Evolutionary conservation across 2,888 invertebrate species (phyloP), one percentile per base, ranked within the genome.

Genomic region (Campoplex nolae): DNA sequence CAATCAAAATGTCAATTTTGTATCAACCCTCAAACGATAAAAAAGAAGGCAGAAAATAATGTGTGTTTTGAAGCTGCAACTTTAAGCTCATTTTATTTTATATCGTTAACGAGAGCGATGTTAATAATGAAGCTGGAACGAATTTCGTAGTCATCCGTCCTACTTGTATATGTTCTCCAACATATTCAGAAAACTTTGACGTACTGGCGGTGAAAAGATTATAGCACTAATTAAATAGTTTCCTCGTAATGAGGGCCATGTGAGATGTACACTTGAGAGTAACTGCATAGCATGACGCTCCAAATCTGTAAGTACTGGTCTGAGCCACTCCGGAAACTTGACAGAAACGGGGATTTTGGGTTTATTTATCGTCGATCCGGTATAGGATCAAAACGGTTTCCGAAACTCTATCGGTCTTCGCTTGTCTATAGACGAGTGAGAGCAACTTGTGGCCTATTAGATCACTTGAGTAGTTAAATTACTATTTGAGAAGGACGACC

Each of bases 221-320:
- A 68, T 45, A 28, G 7, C 32, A 38, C 32, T 54, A 77, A 83
- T 85, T 48, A 56, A 85, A 76, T 48, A 54, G 70, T 68, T 18
- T 54, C 3, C 54, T 28, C 7, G 23, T 35, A 35, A 62, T 65
- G 51, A 65, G 13, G 32, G 45, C 56, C 32, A 11, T 67, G 23
- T 35, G n/a, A 32, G 35, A 16, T 58, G 51, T 32, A 71, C 42
- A 32, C 51, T 32, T 8, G 32, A 18, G n/a, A 16, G 6, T 18
- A n/a, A 75, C 71, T 80, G 68, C 65, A 23, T 65, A 71, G 45
- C 54, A 56, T 67, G 28, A 51, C n/a, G 79, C 56, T 78, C 6
- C 0, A 74, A 67, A 67, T 16, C 8, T 18, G 51, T 70, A 32
- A 1, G 7, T 58, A 51, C 68, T 62, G 32, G 48, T 23, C 62